phyloP scores from a whole-genome alignment of 1,140 invertebrate species.

The Microplitis mediator region DNA sequence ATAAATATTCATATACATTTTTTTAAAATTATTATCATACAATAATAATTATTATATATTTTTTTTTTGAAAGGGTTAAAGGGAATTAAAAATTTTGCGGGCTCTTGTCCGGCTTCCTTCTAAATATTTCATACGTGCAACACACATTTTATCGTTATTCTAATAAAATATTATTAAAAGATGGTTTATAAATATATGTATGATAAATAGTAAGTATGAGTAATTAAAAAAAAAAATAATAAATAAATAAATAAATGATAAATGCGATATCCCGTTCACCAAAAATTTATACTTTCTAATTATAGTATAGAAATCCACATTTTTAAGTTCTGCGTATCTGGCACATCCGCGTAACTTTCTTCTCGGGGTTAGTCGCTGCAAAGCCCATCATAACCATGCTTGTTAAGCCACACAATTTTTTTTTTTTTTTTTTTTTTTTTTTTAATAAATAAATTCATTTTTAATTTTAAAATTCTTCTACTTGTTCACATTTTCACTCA shows the following conservation, averaged over 20 bases:
- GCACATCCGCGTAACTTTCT: slow-evolving; percentile 22
- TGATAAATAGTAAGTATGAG: neutral
- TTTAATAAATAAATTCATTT: neutral
- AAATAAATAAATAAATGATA: slow-evolving; percentile 5
- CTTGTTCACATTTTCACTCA: slow-evolving; percentile 18
- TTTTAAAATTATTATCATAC: neutral
- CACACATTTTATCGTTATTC: slow-evolving; percentile 22
- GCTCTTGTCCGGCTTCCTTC: slow-evolving; percentile 16
- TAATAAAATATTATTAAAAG: neutral
- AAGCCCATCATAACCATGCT: slow-evolving; percentile 56
- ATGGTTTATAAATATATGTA: neutral
- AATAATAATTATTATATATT: neutral
- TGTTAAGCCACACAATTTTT: slow-evolving; percentile 55
- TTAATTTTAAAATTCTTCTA: slow-evolving; percentile 2
- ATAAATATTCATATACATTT: neutral
- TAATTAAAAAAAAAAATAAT: neutral
- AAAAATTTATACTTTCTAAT: neutral
- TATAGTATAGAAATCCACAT: too few species aligned
- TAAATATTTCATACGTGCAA: slow-evolving; percentile 42
- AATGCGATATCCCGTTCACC: neutral
- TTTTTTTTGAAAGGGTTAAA: slow-evolving; percentile 16
- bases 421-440: slow-evolving; percentile 33
- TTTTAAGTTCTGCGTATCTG: neutral
- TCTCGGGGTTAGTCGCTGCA: slow-evolving; percentile 60
- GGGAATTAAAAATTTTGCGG: slow-evolving; percentile 19